Conservation (phyloP, 2,113 vertebrate genomes). For the Centropus unirufus region DNA sequence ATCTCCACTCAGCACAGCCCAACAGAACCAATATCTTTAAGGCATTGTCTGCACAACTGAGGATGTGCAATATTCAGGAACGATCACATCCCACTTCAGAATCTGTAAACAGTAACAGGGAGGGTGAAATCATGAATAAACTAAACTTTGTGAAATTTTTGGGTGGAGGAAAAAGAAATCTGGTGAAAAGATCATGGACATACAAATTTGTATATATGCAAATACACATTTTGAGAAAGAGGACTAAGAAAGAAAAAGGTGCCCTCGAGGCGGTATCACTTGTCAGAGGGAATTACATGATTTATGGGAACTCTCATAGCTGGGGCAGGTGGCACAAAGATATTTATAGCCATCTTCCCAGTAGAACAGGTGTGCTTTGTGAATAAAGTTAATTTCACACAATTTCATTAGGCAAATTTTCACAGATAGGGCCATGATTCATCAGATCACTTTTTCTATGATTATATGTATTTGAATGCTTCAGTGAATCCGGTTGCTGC, state of each 20-base stretch:
- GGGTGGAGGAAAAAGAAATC: neutral
- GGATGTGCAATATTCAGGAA: neutral
- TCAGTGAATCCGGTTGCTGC: neutral
- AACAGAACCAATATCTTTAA: neutral
- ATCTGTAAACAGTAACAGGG: neutral
- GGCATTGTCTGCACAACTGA: neutral
- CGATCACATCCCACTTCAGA: neutral
- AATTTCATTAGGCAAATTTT: conserved; percentile 48
- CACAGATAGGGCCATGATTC: neutral
- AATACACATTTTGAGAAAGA: neutral
- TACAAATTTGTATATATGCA: neutral
- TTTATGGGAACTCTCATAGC: conserved; percentile 44
- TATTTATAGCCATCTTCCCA: conserved; percentile 54
- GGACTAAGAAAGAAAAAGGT: neutral
- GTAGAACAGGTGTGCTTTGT: conserved; percentile 61
- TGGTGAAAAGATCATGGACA: neutral
- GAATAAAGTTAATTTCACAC: conserved; percentile 59
- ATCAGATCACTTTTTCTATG: neutral
- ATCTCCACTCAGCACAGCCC: neutral
- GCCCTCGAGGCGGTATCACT: neutral
- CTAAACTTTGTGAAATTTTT: neutral
- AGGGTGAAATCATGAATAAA: neutral
- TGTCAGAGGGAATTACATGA: conserved; percentile 45
- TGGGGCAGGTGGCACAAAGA: conserved; percentile 50
- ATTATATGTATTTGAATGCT: neutral